Evolutionary conservation across 2,113 vertebrate species (phyloP).

Genomic region (Panthera tigris): DNA sequence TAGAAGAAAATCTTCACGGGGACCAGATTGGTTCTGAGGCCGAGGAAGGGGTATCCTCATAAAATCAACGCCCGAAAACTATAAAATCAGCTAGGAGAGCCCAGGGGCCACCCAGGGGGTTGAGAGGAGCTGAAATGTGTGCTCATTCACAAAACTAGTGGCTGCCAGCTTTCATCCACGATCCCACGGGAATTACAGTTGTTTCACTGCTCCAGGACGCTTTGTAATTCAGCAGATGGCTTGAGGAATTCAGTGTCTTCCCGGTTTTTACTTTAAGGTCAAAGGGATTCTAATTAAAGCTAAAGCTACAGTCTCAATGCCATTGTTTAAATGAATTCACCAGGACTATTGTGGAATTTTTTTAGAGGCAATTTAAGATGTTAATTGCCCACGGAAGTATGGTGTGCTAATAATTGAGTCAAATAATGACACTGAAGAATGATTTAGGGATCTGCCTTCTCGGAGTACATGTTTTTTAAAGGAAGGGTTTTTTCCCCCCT

Average conservation of each 20-base stretch:
- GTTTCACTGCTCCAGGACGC: neutral
- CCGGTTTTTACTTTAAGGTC: constrained; percentile 32
- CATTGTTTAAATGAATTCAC: constrained; percentile 46
- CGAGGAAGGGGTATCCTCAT: neutral
- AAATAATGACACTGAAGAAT: neutral
- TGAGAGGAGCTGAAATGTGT: neutral
- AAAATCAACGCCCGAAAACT: neutral
- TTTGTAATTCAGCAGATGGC: constrained; percentile 24
- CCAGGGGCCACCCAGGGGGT: neutral
- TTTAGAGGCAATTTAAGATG: constrained; percentile 28
- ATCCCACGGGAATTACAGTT: neutral
- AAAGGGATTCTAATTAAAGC: constrained; percentile 50
- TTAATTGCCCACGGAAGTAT: constrained; percentile 23
- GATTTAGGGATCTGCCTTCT: neutral
- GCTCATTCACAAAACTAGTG: neutral
- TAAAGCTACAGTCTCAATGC: constrained; percentile 20
- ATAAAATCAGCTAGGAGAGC: neutral
- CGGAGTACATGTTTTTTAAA: neutral
- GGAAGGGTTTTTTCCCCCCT: neutral
- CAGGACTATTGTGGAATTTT: neutral
- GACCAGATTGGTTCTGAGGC: constrained; percentile 43
- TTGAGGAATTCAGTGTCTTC: constrained; percentile 9
- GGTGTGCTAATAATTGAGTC: constrained; percentile 22
- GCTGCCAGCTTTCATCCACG: neutral
- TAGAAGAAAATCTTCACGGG: neutral